Evolutionary conservation across 92 coral and sea anemone species (phyloP).

Genomic region (Siderastrea radians): DNA sequence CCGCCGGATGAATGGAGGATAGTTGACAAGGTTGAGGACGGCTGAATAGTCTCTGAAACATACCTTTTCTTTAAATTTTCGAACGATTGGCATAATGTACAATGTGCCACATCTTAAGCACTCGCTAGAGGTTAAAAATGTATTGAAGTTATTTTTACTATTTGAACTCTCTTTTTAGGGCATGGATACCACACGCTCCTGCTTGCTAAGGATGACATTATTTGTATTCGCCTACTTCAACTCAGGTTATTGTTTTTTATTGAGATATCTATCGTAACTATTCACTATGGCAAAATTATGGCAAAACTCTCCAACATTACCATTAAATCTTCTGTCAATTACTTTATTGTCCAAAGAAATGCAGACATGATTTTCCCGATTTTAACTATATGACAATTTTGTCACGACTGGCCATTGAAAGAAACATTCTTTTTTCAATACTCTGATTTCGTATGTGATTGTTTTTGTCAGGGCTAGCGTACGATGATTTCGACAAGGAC

Average conservation of each 20-base stretch:
- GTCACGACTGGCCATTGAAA: neutral
- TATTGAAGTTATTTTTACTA: neutral
- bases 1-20: too few species aligned
- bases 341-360: neutral
- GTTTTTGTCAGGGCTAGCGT: conserved; percentile 27
- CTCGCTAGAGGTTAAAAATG: neutral
- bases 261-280: too few species aligned
- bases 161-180: neutral
- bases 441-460: neutral
- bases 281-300: too few species aligned
- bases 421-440: neutral
- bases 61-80: too few species aligned
- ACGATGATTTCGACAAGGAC: conserved; percentile 60
- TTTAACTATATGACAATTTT: too few species aligned
- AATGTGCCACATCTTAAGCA: too few species aligned
- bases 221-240: neutral
- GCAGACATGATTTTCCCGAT: neutral
- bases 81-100: too few species aligned
- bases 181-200: neutral
- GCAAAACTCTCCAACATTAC: too few species aligned
- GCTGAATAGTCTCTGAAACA: too few species aligned
- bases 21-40: too few species aligned
- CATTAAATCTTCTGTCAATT: too few species aligned
- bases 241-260: neutral
- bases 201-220: neutral